Evolutionary conservation across 30 jellyfish, hydroid and myxozoan genomes (phyloP).

Genomic region (Aurelia sp.): DNA sequence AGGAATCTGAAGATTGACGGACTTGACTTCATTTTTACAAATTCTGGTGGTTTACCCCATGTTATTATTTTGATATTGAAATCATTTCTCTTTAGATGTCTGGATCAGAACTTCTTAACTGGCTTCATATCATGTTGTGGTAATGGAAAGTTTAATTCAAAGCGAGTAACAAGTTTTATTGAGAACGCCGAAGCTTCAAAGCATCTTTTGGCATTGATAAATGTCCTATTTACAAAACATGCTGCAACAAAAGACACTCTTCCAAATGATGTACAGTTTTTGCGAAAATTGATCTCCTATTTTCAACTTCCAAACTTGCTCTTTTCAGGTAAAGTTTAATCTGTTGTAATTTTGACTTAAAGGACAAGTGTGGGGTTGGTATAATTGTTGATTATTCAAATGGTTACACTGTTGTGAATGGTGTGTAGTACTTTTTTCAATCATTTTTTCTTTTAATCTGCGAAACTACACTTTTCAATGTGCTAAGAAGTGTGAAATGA

Average conservation of each 20-base stretch:
- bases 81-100: background rate
- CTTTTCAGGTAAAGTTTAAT: conserved; percentile 7
- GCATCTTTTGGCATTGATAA: conserved; percentile 25
- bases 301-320: conserved; percentile 8
- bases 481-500: no score
- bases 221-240: conserved; percentile 9
- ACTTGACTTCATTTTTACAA: no score
- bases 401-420: no score
- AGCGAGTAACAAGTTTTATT: background rate
- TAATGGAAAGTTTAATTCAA: background rate
- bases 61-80: no score
- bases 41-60: no score
- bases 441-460: no score
- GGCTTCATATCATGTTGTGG: background rate
- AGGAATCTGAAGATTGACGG: no score
- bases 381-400: no score
- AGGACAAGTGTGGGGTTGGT: background rate
- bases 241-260: background rate
- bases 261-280: conserved; percentile 31
- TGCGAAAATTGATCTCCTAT: background rate
- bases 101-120: background rate
- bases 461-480: no score
- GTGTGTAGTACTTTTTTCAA: no score
- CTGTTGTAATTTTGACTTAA: background rate
- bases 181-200: conserved; percentile 43